A percentile compares a stretch with the other conserved stretches of the same genome.
These are phyloP conservation scores for Agrochola macilenta DNA, from an alignment of 2,888 invertebrate species.

Conservation along the genomic window DNA sequence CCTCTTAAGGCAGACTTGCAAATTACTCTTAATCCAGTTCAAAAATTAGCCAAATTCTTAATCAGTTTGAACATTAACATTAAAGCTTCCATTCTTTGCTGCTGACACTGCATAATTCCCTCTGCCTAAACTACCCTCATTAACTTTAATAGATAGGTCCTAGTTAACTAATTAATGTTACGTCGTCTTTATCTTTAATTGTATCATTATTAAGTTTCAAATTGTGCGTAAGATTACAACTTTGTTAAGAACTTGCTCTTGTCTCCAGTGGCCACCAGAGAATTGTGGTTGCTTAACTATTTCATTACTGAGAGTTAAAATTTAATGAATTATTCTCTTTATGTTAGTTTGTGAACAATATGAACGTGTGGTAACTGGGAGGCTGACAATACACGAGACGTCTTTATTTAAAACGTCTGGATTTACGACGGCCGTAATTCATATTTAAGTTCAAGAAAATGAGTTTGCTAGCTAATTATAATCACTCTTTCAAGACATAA, in stretches of 20 bases:
- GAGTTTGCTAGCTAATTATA: conserved; percentile 28
- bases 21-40: conserved; percentile 46
- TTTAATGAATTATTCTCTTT: conserved; percentile 45
- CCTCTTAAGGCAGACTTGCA: conserved; percentile 29
- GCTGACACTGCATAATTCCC: conserved; percentile 55
- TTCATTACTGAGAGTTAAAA: conserved; percentile 55
- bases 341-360: conserved; percentile 36
- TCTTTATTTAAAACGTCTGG: conserved; percentile 29
- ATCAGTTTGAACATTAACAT: conserved; percentile 51
- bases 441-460: conserved; percentile 27
- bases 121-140: conserved; percentile 53
- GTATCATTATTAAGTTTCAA: conserved; percentile 68
- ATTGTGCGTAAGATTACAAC: conserved; percentile 64
- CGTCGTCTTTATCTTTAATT: conserved; percentile 67
- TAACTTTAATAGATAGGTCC: conserved; percentile 55
- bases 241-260: conserved; percentile 59
- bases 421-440: conserved; percentile 19
- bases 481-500: conserved; percentile 11
- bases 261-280: conserved; percentile 54
- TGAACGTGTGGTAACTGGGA: conserved; percentile 9
- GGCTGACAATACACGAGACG: conserved; percentile 26
- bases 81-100: conserved; percentile 57
- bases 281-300: conserved; percentile 52
- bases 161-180: conserved; percentile 67
- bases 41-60: conserved; percentile 43